Conservation (phyloP, 1,140 invertebrate genomes). For the Orius laevigatus region DNA sequence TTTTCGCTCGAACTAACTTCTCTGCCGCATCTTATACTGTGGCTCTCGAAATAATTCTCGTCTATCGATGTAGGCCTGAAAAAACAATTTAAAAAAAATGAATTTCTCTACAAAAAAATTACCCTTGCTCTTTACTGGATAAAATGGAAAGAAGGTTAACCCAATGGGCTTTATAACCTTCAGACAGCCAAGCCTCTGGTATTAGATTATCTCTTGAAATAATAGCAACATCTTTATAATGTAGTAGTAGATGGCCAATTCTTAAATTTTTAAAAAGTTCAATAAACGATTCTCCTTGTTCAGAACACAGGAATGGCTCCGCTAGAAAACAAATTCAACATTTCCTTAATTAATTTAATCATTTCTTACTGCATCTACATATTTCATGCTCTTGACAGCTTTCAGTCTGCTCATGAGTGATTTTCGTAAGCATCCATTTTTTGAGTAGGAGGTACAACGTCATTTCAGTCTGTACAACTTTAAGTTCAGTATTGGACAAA, state of each 20-base stretch:
- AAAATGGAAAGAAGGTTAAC: slow-evolving; percentile 49
- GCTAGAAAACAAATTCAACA: not conserved
- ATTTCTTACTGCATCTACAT: no score
- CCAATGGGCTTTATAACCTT: slow-evolving; percentile 51
- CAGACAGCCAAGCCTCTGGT: slow-evolving; percentile 47
- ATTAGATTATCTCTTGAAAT: slow-evolving; percentile 52
- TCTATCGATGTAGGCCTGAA: slow-evolving; percentile 11
- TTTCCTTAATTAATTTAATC: no score
- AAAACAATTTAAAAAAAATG: not conserved
- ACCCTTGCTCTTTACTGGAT: slow-evolving; percentile 52
- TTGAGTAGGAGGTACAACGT: slow-evolving; percentile 58
- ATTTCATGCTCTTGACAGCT: no score
- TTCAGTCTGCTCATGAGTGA: not conserved
- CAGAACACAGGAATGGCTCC: slow-evolving; percentile 35
- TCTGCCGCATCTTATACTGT: slow-evolving; percentile 16
- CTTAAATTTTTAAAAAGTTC: slow-evolving; percentile 46
- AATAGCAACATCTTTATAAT: slow-evolving; percentile 51
- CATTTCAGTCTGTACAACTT: slow-evolving; percentile 67
- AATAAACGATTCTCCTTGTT: slow-evolving; percentile 38
- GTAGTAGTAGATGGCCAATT: slow-evolving; percentile 49
- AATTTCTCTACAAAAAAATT: slow-evolving; percentile 18
- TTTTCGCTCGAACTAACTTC: slow-evolving; percentile 7
- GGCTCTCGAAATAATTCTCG: slow-evolving; percentile 9
- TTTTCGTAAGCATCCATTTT: slow-evolving; percentile 41
- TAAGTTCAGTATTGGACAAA: slow-evolving; percentile 44